Evolutionary conservation across 2,888 invertebrate genomes (phyloP), one percentile per base, ranked within the genome.

Genomic region (Silvanus unidentatus): DNA sequence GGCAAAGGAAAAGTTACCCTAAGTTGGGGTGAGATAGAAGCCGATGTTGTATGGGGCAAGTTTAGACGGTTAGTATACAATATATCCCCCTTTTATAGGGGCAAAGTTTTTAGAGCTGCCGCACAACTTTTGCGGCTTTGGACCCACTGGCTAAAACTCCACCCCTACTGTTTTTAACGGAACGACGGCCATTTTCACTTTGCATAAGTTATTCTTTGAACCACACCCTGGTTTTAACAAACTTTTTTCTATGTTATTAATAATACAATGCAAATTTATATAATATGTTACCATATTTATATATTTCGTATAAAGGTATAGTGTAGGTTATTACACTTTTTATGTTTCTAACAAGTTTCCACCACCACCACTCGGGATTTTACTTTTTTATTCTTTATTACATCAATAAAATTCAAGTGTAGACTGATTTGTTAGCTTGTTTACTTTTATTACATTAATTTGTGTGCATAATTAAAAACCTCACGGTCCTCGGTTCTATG

Each of bases 101-200:
- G 64, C 60, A 61, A 69, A 70, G 69, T 70, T 71, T 71, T 71
- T 68, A 64, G 67, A 67, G 66, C 62, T 65, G 64, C 68, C 68
- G 66, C 67, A 69, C 69, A 70, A 71, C 70, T 71, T 71, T 70
- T 71, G 70, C 59, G 69, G 70, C 69, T 68, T 67, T 61, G 66
- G 60, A 13, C 65, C 67, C 68, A 60, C 59, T 59, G 56, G 66
- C 55, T 56, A 62, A 9, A 64, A 65, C 68, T 69, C 70, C 70
- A 68, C 69, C 70, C 67, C 13, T 22, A 66, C 68, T 64, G 67
- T 66, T 71, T 71, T 71, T 69, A 68, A 70, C 60, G 59, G 50
- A 64, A 64, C 63, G 70, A 63, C 71, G 69, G 68, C 70, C 67
- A 70, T 70, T 70, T 67, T 70, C 66, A 70, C 70, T 69, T 66